phyloP scores from a whole-genome alignment of 2,113 vertebrate genomes.

The Suricata suricatta region DNA sequence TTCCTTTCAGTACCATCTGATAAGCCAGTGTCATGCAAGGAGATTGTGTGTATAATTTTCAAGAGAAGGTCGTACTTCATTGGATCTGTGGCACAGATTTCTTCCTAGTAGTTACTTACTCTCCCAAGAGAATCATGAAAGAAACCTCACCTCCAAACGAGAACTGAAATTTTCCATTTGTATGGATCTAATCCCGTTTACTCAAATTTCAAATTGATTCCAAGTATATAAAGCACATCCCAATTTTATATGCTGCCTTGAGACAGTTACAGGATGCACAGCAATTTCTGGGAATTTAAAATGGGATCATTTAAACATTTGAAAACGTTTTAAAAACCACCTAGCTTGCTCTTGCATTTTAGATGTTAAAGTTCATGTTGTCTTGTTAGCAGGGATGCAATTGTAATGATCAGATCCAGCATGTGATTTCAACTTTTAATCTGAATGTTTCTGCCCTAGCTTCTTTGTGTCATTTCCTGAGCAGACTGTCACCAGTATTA shows the following conservation, averaged over 20 bases:
- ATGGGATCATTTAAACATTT: conserved; percentile 74
- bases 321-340: conserved; percentile 72
- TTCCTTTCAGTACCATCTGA: conserved; percentile 40
- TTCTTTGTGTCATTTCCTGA: conserved; percentile 76
- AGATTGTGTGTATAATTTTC: conserved; percentile 61
- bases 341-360: conserved; percentile 75
- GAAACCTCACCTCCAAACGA: conserved; percentile 1
- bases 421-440: conserved; percentile 53
- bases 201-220: conserved; percentile 60
- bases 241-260: conserved; percentile 77
- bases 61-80: conserved; percentile 47
- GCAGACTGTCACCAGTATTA: conserved; percentile 77
- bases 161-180: conserved; percentile 54
- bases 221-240: conserved; percentile 45
- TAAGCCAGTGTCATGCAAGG: not conserved
- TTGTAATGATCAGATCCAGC: conserved; percentile 58
- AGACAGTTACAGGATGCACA: conserved; percentile 79
- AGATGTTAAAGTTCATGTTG: conserved; percentile 78
- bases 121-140: conserved; percentile 45
- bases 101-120: conserved; percentile 27
- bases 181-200: conserved; percentile 51
- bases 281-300: conserved; percentile 80
- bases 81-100: conserved; percentile 11
- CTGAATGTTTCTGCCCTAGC: conserved; percentile 62
- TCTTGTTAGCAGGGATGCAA: conserved; percentile 60